These are phyloP conservation scores for Lamprologus tigripictilis DNA, from an alignment of 2,113 vertebrate species.

Conservation along the genomic window DNA sequence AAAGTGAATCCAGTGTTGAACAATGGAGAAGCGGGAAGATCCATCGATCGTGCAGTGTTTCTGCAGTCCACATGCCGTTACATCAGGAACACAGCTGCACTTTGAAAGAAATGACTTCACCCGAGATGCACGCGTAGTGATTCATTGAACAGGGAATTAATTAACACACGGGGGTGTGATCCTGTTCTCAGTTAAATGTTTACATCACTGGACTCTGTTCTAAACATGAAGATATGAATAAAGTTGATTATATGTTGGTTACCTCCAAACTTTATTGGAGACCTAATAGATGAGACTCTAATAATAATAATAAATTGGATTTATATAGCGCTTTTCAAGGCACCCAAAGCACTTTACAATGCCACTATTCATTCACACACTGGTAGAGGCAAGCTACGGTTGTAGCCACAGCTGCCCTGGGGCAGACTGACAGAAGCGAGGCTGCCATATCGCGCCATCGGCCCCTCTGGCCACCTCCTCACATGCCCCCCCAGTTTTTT, in stretches of 20 bases:
- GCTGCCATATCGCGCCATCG: too few relatives aligned
- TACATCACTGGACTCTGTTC: not conserved
- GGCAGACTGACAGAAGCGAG: too few relatives aligned
- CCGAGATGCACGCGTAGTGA: not conserved
- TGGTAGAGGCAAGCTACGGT: too few relatives aligned
- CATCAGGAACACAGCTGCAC: not conserved
- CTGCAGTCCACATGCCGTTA: not conserved
- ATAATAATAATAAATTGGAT: not conserved
- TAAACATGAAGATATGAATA: not conserved
- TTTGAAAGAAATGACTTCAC: conserved; percentile 11
- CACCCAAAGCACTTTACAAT: too few relatives aligned
- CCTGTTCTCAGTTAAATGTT: not conserved
- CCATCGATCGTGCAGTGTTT: not conserved
- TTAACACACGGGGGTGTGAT: not conserved
- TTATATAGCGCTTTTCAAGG: too few relatives aligned
- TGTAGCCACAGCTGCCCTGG: too few relatives aligned
- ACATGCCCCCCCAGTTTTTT: not conserved
- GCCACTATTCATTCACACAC: too few relatives aligned
- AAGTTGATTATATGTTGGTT: not conserved
- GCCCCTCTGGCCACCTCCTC: not conserved
- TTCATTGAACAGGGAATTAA: not conserved
- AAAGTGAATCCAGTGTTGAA: not conserved
- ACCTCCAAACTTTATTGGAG: not conserved
- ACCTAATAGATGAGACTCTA: not conserved
- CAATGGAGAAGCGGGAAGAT: not conserved